Base-by-base conservation (phyloP, 2,888 invertebrate genomes). In the Polylopha cassiicola region DNA sequence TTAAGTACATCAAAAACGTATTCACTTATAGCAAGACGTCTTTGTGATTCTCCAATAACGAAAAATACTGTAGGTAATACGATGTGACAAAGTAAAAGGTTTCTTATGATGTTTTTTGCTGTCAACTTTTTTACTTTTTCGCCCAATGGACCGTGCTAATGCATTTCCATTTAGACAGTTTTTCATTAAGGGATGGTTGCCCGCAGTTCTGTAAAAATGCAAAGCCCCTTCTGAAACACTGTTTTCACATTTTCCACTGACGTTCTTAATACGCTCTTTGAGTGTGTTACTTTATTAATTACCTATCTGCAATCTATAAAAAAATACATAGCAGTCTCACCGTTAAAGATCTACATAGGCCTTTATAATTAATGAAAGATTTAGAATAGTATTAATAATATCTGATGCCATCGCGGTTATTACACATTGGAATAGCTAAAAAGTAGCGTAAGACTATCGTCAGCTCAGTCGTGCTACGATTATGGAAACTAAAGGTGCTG, bases 141-240 rank as follows among this genome's bases (percentile, higher is more conserved):
- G 33, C 15, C 8, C 34, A 30, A 29, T 20, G 34, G 21, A 9
- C 20, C 41, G 34, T 24, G 24, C 30, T 36, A 36, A 41, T 36
- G 34, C 29, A 41, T 41, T 41, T 36, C 29, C 34, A 36, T 41
- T 36, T 41, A 26, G 24, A 30, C 24, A 30, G 33, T 24, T 30
- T 43, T 43, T 43, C 43, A 30, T 38, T 29, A 11, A 13, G 20
- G 15, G n/a, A 24, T 9, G 9, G 18, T 24, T 29, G 20, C 10
- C 9, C 14, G 33, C 20, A 8, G 33, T 38, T 29, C 38, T 24
- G 24, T 30, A 38, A 38, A 26, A 30, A 24, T 18, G 14, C 24
- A n/a, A 29, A 23, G 16, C 23, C 18, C 9, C 16, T 17, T 34
- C 8, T 15, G 3, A 28, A 8, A 17, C 26, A 26, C 22, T 6